Base-by-base conservation (phyloP, 2,113 vertebrate genomes). In the Podarcis raffonei region DNA sequence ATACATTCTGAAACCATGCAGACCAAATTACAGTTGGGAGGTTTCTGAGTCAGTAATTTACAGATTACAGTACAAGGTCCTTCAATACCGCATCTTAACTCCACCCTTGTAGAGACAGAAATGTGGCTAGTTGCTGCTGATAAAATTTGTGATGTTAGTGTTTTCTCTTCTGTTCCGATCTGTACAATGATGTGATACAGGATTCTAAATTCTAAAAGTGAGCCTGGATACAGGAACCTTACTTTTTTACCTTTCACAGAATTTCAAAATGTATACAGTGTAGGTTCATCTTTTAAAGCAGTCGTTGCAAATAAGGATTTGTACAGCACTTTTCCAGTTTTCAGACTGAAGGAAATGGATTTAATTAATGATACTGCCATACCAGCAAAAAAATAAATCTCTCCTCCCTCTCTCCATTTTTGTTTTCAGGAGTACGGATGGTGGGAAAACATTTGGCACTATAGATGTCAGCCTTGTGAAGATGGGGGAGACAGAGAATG, bases 401-500 rank as follows among this genome's bases (percentile, higher is more conserved):
- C 37, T 87, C 1, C 7, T 78, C 91, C 7, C 15, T 81, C n/a
- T 81, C 13, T 87, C 35, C 2, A 39, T 72, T 84, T 91, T 91
- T 91, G 90, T 85, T 91, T 94, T 87, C 92, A 99, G 99, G 95
- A 97, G 98, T 81, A 98, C 98, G 93, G 98, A 99, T 99, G 98
- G 98, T 98, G 98, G 97, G 91, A 98, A 97, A 84, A 91, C 98
- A 85, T 97, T 98, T 77, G 98, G 98, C 90, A 98, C 97, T 81
- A 98, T 99, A 96, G 97, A 99, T 97, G 97, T 99, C 95, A 98
- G 96, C 92, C 96, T 97, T 75, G 92, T 99, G 97, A 99, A 97
- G 97, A 99, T 99, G 99, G 98, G 98, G 83, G 98, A 99, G 96
- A 98, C 97, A 68, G 98, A 99, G 92, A 98, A 98, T 88, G 98